Conservation (phyloP, 2,888 invertebrate species). For the Metalampra italica region DNA sequence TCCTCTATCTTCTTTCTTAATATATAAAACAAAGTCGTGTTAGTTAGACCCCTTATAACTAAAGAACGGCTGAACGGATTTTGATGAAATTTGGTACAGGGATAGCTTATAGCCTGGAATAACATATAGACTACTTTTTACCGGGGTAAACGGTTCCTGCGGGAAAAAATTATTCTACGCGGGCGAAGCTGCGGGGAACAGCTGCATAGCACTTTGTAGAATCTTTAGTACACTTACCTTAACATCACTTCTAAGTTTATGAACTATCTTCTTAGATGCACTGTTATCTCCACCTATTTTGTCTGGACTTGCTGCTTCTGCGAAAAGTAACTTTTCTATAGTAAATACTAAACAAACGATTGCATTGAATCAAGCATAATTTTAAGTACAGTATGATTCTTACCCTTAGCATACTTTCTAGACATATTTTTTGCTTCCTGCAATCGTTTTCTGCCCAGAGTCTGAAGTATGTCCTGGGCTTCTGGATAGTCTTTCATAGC, state of each 20-base stretch:
- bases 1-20: too few species aligned
- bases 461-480: conserved; percentile 95
- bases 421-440: conserved; percentile 88
- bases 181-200: too few species aligned
- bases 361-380: neutral
- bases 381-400: conserved; percentile 3
- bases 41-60: too few species aligned
- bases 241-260: conserved; percentile 90
- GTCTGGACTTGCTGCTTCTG: conserved; percentile 64
- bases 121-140: too few species aligned
- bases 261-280: conserved; percentile 87
- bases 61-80: too few species aligned
- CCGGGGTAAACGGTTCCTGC: too few species aligned
- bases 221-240: conserved; percentile 66
- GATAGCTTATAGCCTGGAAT: too few species aligned
- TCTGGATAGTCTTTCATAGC: conserved; percentile 99
- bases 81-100: too few species aligned
- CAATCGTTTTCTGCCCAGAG: conserved; percentile 89
- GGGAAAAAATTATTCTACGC: too few species aligned
- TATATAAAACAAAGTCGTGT: too few species aligned
- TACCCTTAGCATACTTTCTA: conserved; percentile 40
- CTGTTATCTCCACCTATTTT: conserved; percentile 79
- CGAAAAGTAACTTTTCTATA: conserved; percentile 13
- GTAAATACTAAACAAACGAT: too few species aligned
- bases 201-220: too few species aligned